phyloP scores from a whole-genome alignment of 2,888 invertebrate species.

The Miltochrista miniata region DNA sequence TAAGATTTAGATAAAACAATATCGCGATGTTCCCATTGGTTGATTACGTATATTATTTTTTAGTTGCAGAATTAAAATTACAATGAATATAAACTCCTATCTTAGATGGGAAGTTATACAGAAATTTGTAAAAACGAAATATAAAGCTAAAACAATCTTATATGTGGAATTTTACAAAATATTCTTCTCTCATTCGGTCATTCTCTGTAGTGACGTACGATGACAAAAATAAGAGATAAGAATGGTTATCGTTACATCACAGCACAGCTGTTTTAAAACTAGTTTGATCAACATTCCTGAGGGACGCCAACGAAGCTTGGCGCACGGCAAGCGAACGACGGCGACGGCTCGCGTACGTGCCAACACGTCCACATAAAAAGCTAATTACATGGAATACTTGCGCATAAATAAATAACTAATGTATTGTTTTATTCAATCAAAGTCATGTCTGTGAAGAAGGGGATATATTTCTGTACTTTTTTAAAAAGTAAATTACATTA shows the following conservation, averaged over 20 bases:
- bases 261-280: slow-evolving; percentile 65
- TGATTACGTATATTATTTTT: no score
- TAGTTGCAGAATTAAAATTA: no score
- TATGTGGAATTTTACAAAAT: slow-evolving; percentile 12
- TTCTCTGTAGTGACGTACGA: slow-evolving; percentile 36
- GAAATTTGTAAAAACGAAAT: background rate
- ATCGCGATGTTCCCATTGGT: background rate
- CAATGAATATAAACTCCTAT: no score
- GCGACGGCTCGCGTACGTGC: slow-evolving; percentile 34
- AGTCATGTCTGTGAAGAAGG: slow-evolving; percentile 7
- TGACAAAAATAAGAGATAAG: slow-evolving; percentile 52
- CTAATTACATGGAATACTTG: slow-evolving; percentile 46
- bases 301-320: slow-evolving; percentile 60
- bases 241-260: slow-evolving; percentile 59
- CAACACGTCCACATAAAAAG: slow-evolving; percentile 45
- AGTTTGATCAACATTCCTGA: slow-evolving; percentile 68
- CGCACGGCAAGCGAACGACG: background rate
- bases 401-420: slow-evolving; percentile 24
- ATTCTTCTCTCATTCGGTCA: slow-evolving; percentile 5
- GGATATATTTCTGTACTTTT: no score
- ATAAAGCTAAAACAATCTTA: background rate
- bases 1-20: slow-evolving; percentile 3
- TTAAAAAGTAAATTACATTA: no score
- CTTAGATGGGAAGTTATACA: background rate
- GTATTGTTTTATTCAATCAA: slow-evolving; percentile 8